Evolutionary conservation across 2,888 invertebrate genomes (phyloP).

Genomic region (Lithodes maja): DNA sequence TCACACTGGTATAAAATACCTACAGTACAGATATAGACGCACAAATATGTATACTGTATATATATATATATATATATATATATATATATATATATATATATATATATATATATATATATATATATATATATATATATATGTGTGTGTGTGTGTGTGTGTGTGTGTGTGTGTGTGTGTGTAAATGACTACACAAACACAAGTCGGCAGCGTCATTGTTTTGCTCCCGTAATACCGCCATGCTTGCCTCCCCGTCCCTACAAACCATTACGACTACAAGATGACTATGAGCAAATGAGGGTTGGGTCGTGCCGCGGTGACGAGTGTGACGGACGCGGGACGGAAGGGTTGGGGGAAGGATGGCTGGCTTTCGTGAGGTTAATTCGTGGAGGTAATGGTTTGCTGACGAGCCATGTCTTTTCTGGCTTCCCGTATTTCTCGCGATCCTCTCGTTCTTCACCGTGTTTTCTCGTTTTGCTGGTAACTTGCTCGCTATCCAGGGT

Average conservation of each 20-base stretch:
- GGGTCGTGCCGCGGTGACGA: neutral
- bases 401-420: neutral
- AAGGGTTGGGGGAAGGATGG: constrained; percentile 7
- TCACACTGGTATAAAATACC: too few relatives aligned
- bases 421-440: neutral
- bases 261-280: too few relatives aligned
- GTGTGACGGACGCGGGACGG: neutral
- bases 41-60: constrained; percentile 7
- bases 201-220: too few relatives aligned
- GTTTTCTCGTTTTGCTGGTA: neutral
- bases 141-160: constrained; percentile 29
- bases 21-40: too few relatives aligned
- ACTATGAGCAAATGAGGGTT: neutral
- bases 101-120: neutral
- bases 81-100: constrained; percentile 32
- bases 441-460: neutral
- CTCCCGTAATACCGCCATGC: too few relatives aligned
- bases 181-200: neutral
- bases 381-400: constrained; percentile 26
- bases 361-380: constrained; percentile 35
- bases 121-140: too few relatives aligned
- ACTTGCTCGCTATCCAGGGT: too few relatives aligned
- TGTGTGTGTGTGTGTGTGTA: constrained; percentile 13
- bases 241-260: too few relatives aligned
- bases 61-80: constrained; percentile 1